These are phyloP conservation scores for Paragorgia papillata DNA, from an alignment of 92 coral and sea anemone species.

Conservation along the genomic window DNA sequence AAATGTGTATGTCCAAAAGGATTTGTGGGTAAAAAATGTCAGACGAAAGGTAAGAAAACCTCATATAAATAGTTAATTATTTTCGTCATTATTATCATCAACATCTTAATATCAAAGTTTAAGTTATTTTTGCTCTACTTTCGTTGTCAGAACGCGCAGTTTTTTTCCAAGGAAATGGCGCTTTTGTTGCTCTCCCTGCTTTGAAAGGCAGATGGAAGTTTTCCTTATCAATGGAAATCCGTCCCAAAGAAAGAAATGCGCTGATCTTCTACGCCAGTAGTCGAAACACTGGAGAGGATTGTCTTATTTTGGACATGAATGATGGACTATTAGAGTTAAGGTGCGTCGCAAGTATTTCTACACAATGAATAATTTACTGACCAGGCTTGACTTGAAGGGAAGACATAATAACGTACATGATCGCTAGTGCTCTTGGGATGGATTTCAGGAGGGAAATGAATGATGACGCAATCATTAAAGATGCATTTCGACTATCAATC, in stretches of 20 bases:
- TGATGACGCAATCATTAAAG: too few relatives aligned
- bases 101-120: too few relatives aligned
- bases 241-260: constrained; percentile 26
- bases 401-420: too few relatives aligned
- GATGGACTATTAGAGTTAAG: constrained; percentile 33
- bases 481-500: too few relatives aligned
- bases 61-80: too few relatives aligned
- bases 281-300: constrained; percentile 28
- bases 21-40: constrained; percentile 41
- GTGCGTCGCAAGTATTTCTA: not conserved
- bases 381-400: too few relatives aligned
- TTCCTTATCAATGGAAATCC: constrained; percentile 25
- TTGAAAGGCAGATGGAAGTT: constrained; percentile 28
- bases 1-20: constrained; percentile 19
- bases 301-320: constrained; percentile 27
- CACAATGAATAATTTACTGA: not conserved
- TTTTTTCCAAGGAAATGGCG: constrained; percentile 8
- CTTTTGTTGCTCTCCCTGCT: constrained; percentile 16
- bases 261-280: constrained; percentile 24
- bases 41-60: constrained; percentile 22
- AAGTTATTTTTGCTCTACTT: too few relatives aligned
- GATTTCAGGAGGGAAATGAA: too few relatives aligned
- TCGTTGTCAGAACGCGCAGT: constrained; percentile 31
- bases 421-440: too few relatives aligned
- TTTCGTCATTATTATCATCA: too few relatives aligned